phyloP scores from a whole-genome alignment of 2,113 vertebrate species.

The Gymnogyps californianus region DNA sequence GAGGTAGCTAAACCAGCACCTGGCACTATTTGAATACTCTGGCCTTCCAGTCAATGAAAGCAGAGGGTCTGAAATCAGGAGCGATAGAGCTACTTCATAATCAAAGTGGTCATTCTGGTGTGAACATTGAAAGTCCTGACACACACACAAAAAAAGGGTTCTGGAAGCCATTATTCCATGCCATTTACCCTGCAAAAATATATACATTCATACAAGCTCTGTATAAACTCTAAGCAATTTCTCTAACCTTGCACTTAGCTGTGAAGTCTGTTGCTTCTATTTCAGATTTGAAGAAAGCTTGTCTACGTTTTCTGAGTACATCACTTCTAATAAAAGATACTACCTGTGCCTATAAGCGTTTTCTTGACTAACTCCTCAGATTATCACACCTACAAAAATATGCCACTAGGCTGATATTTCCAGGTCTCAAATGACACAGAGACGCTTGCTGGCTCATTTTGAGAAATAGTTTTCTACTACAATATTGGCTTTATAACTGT shows the following conservation, averaged over 20 bases:
- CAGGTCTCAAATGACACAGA: background rate
- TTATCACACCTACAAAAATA: conserved; percentile 12
- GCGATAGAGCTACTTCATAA: background rate
- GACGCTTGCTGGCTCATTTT: background rate
- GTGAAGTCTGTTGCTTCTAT: background rate
- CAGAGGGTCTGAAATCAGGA: background rate
- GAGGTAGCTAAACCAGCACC: background rate
- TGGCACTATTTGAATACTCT: background rate
- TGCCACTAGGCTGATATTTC: background rate
- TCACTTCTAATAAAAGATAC: conserved; percentile 8
- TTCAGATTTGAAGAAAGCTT: background rate
- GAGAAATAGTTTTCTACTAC: background rate
- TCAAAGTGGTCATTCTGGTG: background rate
- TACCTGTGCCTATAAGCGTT: background rate
- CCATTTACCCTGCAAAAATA: background rate
- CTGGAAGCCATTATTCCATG: background rate
- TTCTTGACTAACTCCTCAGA: background rate
- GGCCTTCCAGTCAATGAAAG: background rate
- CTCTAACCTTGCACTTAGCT: background rate
- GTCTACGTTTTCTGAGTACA: background rate
- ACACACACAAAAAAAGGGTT: background rate
- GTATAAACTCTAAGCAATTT: background rate
- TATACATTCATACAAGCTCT: background rate
- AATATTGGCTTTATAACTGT: background rate
- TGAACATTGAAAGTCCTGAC: background rate